phyloP scores from a whole-genome alignment of 2,888 invertebrate genomes.

The Lissonota sp. region DNA sequence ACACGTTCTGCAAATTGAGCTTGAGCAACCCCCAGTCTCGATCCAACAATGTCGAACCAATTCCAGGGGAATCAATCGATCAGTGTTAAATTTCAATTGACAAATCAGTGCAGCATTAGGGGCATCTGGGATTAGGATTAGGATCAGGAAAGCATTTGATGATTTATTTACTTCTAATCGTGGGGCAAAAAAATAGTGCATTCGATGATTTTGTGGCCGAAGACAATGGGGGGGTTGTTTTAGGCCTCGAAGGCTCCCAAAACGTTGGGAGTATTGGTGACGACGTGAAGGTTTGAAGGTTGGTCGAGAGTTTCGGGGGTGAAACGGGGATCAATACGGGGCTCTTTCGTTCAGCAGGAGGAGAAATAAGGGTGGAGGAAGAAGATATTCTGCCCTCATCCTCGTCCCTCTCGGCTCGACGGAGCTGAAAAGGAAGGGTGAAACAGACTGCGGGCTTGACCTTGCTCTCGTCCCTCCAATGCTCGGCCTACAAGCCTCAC shows the following conservation, averaged over 20 bases:
- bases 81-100: neutral
- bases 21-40: neutral
- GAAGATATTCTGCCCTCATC: slow-evolving; percentile 36
- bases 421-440: slow-evolving; percentile 70
- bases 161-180: neutral
- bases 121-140: neutral
- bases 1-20: neutral
- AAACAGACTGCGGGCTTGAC: slow-evolving; percentile 71
- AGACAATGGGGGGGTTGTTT: slow-evolving; percentile 7
- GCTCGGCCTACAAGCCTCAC: slow-evolving; percentile 52
- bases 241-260: slow-evolving; percentile 37
- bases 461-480: slow-evolving; percentile 64
- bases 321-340: slow-evolving; percentile 78
- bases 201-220: slow-evolving; percentile 1
- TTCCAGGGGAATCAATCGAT: neutral
- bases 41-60: neutral
- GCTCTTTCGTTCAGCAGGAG: slow-evolving; percentile 62
- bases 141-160: neutral
- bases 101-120: neutral
- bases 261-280: slow-evolving; percentile 48
- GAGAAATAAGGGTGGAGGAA: slow-evolving; percentile 48
- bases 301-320: slow-evolving; percentile 75
- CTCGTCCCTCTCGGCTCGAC: slow-evolving; percentile 70
- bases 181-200: neutral
- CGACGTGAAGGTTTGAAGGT: slow-evolving; percentile 71